Evolutionary conservation across 2,888 invertebrate species (phyloP).

Genomic region (Pyrocoelia pectoralis): DNA sequence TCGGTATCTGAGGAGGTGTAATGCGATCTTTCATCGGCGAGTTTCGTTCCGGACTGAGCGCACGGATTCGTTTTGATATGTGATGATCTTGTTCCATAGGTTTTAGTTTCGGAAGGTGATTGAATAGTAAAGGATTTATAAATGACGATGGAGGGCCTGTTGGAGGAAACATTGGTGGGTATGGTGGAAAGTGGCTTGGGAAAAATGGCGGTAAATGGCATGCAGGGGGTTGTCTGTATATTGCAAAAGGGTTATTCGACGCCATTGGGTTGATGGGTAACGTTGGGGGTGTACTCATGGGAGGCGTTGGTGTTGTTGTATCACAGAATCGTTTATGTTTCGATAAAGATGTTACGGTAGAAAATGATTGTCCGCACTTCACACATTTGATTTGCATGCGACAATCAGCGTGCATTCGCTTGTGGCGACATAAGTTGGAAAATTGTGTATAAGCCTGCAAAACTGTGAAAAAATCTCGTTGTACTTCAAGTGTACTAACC

Average conservation of each 20-base stretch:
- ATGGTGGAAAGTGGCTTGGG: slow-evolving; percentile 66
- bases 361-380: slow-evolving; percentile 94
- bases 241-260: slow-evolving; percentile 68
- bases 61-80: slow-evolving; percentile 38
- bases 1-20: slow-evolving; percentile 66
- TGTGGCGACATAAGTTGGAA: slow-evolving; percentile 99
- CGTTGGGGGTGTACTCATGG: slow-evolving; percentile 50
- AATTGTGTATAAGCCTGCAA: slow-evolving; percentile 96
- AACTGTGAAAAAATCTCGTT: slow-evolving; percentile 30
- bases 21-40: slow-evolving; percentile 60
- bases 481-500: slow-evolving; percentile 57
- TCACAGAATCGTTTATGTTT: slow-evolving; percentile 98
- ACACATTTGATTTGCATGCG: slow-evolving; percentile 92
- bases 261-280: slow-evolving; percentile 52
- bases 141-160: slow-evolving; percentile 64
- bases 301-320: slow-evolving; percentile 67
- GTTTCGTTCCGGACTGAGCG: slow-evolving; percentile 46
- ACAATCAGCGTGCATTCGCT: slow-evolving; percentile 97
- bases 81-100: slow-evolving; percentile 60
- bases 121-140: slow-evolving; percentile 72
- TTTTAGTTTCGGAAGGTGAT: slow-evolving; percentile 58
- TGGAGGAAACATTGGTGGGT: slow-evolving; percentile 59
- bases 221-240: slow-evolving; percentile 72
- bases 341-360: slow-evolving; percentile 88
- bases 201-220: slow-evolving; percentile 68